Percentiles rank a stretch among this genome's conserved stretches.
Evolutionary conservation across 2,113 vertebrate genomes (phyloP).

Genomic region (Sisor rabdophorus): DNA sequence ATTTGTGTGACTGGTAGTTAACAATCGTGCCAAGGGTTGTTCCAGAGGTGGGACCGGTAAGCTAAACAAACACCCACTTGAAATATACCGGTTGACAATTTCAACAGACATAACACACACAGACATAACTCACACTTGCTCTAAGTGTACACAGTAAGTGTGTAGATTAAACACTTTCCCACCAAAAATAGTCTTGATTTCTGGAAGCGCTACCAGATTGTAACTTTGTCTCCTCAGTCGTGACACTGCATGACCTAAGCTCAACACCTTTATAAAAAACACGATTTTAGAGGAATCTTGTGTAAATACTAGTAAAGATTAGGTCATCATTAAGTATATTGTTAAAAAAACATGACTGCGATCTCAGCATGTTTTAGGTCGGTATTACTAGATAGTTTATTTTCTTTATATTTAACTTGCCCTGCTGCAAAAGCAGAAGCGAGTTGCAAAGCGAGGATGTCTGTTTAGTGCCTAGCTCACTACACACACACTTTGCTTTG

Average conservation of each 20-base stretch:
- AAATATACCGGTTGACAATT: neutral
- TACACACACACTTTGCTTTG: constrained; percentile 40
- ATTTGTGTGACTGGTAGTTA: constrained; percentile 7
- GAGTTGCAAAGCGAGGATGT: constrained; percentile 27
- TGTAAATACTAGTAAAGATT: constrained; percentile 27
- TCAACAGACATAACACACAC: neutral
- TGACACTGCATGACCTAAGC: no score
- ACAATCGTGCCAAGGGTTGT: constrained; percentile 19
- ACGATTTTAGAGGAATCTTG: no score
- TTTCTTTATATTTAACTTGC: constrained; percentile 1
- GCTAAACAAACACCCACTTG: neutral
- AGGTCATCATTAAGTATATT: neutral
- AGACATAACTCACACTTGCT: neutral
- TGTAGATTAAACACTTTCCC: neutral
- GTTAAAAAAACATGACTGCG: neutral
- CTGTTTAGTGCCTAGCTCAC: constrained; percentile 35
- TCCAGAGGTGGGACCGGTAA: constrained; percentile 22
- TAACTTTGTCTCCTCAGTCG: constrained; percentile 16
- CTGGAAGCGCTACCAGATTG: neutral
- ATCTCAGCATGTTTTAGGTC: constrained; percentile 16
- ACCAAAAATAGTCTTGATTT: constrained; percentile 13
- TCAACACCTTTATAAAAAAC: no score
- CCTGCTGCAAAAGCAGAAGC: constrained; percentile 27
- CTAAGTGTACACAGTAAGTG: neutral
- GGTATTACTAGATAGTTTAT: constrained; percentile 4